phyloP scores from a whole-genome alignment of 2,797 vertebrate genomes.

The Melanogrammus aeglefinus region DNA sequence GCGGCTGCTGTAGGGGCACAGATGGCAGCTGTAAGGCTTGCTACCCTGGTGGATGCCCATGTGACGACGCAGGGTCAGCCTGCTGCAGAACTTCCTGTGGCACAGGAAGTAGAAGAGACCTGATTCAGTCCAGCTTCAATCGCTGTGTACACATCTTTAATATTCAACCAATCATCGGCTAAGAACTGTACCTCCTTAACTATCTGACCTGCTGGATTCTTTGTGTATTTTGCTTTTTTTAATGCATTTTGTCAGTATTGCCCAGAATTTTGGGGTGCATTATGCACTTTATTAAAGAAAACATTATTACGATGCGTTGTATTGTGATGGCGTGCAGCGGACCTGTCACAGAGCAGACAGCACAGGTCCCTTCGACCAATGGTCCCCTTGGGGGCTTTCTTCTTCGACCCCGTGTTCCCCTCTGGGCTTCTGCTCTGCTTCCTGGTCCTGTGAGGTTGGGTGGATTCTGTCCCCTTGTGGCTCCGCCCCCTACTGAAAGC shows the following conservation, averaged over 20 bases:
- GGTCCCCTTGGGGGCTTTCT: neutral
- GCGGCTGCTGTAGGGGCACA: constrained; percentile 62
- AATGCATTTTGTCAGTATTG: neutral
- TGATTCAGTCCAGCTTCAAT: neutral
- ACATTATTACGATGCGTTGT: neutral
- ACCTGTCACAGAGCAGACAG: neutral
- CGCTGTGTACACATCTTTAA: neutral
- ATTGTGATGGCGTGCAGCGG: neutral
- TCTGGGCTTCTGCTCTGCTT: neutral
- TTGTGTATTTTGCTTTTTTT: neutral
- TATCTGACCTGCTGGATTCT: no score
- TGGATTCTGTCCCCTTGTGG: neutral
- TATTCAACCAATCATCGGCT: no score
- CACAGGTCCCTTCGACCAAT: neutral
- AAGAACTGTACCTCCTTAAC: neutral
- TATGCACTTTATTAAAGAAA: neutral
- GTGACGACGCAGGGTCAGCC: constrained; percentile 71
- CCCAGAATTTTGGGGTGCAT: neutral
- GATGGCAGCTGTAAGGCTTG: constrained; percentile 68
- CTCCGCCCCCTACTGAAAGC: neutral
- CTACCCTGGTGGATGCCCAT: constrained; percentile 63
- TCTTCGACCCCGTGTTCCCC: neutral
- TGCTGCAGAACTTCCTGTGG: constrained; percentile 67
- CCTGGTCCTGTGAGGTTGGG: neutral
- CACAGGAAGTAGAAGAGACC: neutral